Base-by-base conservation (phyloP, 2,888 invertebrate genomes). In the Ophion slaviceki region DNA sequence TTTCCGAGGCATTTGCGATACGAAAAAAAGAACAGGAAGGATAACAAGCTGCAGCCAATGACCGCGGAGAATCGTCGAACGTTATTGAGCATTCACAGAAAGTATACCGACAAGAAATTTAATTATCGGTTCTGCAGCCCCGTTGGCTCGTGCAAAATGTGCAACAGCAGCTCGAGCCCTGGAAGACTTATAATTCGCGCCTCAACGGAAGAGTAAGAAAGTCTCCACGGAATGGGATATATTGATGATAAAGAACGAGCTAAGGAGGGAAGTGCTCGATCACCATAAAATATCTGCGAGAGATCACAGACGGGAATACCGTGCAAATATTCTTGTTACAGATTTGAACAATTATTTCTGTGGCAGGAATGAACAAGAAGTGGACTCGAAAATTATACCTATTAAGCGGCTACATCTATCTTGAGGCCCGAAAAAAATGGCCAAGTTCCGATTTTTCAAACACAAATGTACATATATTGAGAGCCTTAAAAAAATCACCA, bases 61-160 rank as follows among this genome's bases (percentile, higher is more conserved):
- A 53, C 14, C 53, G 14, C 53, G 53, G 14, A 53, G 17, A 53
- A 17, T 53, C 53, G 53, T 53, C 14, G 53, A 17, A 53, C 53
- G 53, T 53, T 53, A 53, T 53, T 53, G 53, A 53, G 53, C 53
- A 53, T 53, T 53, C 53, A 2, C 14, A 17, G 53, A 53, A 14
- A 53, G 53, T 17, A 14, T 17, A 17, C 53, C 53, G 53, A 53
- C 77, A 78, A 78, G 59, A 80, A 74, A 47, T 72, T 72, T 68
- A 74, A 82, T 82, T 67, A 53, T 61, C 78, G 40, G 72, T 74
- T 59, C 61, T 67, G 36, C 62, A 74, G 68, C 67, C 61, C 20
- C 67, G 67, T 36, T 64, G 53, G 11, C 64, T 24, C 45, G 8
- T 32, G 66, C 67, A 82, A 82, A 78, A 77, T 20, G 20, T 67